phyloP scores from a whole-genome alignment of 92 coral and sea anemone genomes.

The Desmophyllum pertusum region DNA sequence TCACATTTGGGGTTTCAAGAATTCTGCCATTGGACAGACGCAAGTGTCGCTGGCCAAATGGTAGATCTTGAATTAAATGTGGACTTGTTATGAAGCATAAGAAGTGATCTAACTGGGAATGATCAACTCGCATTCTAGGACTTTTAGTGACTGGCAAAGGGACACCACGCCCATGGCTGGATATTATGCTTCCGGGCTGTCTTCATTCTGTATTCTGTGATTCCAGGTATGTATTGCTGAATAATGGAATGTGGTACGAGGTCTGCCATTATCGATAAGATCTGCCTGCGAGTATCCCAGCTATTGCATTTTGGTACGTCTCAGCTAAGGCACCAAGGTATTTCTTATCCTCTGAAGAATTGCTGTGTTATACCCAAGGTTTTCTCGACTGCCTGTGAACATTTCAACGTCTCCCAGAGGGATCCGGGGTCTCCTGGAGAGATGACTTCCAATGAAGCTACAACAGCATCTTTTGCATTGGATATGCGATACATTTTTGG shows the following conservation, averaged over 20 bases:
- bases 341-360: not conserved
- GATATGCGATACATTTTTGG: constrained; percentile 24
- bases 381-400: constrained; percentile 8
- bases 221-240: constrained; percentile 64
- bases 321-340: constrained; percentile 59
- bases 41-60: constrained; percentile 54
- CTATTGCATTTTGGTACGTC: constrained; percentile 51
- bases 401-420: constrained; percentile 25
- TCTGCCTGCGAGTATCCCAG: constrained; percentile 64
- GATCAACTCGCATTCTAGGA: constrained; percentile 50
- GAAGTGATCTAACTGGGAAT: constrained; percentile 56
- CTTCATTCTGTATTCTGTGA: constrained; percentile 47
- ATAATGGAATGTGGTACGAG: constrained; percentile 49
- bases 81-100: constrained; percentile 48
- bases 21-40: constrained; percentile 43
- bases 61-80: constrained; percentile 52
- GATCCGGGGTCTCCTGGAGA: constrained; percentile 29
- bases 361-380: not conserved
- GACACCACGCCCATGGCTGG: constrained; percentile 53
- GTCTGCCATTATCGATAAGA: constrained; percentile 66
- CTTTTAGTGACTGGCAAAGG: constrained; percentile 49
- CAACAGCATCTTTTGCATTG: constrained; percentile 44
- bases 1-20: constrained; percentile 51
- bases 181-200: constrained; percentile 44
- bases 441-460: constrained; percentile 33